A percentile compares a stretch with the other conserved stretches of the same genome.
Conservation (phyloP, 2,888 invertebrate genomes). For the Fissipunctia ypsillon region DNA sequence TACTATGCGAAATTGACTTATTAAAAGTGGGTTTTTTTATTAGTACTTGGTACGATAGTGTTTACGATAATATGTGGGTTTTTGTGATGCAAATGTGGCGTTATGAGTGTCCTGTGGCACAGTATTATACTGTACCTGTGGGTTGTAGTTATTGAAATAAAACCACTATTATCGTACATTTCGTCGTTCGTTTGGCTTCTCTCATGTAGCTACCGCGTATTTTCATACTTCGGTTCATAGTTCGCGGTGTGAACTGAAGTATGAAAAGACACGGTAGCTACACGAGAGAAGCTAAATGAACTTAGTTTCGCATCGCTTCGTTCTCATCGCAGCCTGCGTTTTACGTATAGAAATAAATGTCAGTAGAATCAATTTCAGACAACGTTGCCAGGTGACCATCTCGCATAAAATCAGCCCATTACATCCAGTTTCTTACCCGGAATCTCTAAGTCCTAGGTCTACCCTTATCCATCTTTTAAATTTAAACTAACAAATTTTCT, state of each 20-base stretch:
- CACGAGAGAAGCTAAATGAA: too few species aligned
- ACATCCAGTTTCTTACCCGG: too few species aligned
- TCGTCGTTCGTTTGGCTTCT: too few species aligned
- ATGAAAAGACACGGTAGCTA: too few species aligned
- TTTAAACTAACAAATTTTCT: conserved; percentile 6
- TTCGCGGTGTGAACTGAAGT: too few species aligned
- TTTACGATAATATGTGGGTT: conserved; percentile 3
- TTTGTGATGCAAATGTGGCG: background rate
- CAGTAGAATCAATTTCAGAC: background rate
- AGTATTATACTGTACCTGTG: too few species aligned
- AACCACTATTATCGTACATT: too few species aligned
- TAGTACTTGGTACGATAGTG: background rate
- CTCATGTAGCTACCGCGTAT: too few species aligned
- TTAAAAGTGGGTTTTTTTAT: conserved; percentile 25
- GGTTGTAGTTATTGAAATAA: background rate
- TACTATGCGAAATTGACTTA: conserved; percentile 36
- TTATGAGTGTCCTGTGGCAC: background rate
- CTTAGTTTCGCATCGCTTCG: too few species aligned
- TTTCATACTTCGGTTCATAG: too few species aligned
- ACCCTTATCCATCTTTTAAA: background rate
- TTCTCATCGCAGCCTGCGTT: too few species aligned
- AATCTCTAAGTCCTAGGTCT: background rate
- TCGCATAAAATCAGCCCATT: background rate
- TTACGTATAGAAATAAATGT: too few species aligned
- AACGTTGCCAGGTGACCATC: background rate